A percentile compares a stretch with the other conserved stretches of the same genome.
These are phyloP conservation scores for Scatophagus argus DNA, from an alignment of 2,113 vertebrate species.

Conservation along the genomic window DNA sequence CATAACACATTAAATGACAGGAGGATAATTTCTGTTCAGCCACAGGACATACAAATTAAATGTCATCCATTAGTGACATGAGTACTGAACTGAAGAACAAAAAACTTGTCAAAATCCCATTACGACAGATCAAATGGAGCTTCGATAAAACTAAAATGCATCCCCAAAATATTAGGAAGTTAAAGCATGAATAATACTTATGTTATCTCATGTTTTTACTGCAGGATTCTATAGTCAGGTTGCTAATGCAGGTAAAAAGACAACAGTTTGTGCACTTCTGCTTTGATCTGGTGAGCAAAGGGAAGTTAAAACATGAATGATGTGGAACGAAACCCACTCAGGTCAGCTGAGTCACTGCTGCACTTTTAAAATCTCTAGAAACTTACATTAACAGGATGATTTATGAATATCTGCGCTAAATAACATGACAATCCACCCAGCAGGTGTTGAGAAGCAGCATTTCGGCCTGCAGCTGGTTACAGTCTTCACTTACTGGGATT, in stretches of 20 bases:
- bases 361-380: too few species aligned
- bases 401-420: not conserved
- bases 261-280: too few species aligned
- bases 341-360: too few species aligned
- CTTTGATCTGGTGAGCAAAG: too few species aligned
- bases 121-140: not conserved
- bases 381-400: too few species aligned
- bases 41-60: slow-evolving; percentile 19
- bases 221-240: too few species aligned
- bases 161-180: not conserved
- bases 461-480: too few species aligned
- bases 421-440: not conserved
- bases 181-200: not conserved
- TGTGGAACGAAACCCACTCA: too few species aligned
- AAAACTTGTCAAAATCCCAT: slow-evolving; percentile 29
- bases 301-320: too few species aligned
- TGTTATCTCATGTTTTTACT: not conserved
- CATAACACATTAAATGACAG: not conserved
- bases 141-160: not conserved
- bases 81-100: slow-evolving; percentile 21
- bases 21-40: slow-evolving; percentile 16
- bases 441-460: too few species aligned
- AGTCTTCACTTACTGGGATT: too few species aligned
- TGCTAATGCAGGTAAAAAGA: too few species aligned
- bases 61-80: slow-evolving; percentile 62